Base-by-base conservation (phyloP, 2,888 invertebrate species). In the Cataglyphis livida region DNA sequence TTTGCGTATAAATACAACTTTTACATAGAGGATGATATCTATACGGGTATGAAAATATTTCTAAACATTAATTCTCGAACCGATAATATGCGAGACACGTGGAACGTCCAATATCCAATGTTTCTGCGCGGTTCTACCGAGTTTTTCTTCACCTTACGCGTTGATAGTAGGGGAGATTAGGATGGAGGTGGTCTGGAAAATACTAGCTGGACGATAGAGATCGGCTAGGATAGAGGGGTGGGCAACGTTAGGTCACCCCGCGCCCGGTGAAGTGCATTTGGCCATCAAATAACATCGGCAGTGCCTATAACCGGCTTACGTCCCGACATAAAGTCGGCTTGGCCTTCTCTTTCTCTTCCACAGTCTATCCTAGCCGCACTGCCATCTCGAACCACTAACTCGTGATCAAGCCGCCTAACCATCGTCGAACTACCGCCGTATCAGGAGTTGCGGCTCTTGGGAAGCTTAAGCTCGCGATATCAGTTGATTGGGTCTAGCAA, bases 251-350 rank as follows among this genome's bases (percentile, higher is more conserved):
- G 90, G 92, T 89, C 91, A 91, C 91, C 89, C 92, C 89, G 86
- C 90, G 89, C 85, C 85, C 88, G 90, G 90, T 90, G 91, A 92
- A 94, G 94, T 94, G 94, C 94, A 94, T 94, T 94, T 94, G 93
- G 94, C 94, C 94, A 94, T 94, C 94, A 94, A 94, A 94, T 94
- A 94, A 94, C 94, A 94, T 94, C 92, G 94, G 94, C 93, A 93
- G 93, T 92, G 93, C 92, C 94, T 93, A 94, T 94, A 94, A 94
- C 94, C 94, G 93, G 94, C 94, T 94, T 94, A 94, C 92, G 93
- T 91, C 91, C 93, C 89, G 91, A 93, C 94, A 94, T 94, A 94
- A 94, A 94, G 92, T 93, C 93, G 91, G 92, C 93, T 94, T 92
- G 93, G 87, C 86, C 91, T 91, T 89, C 89, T 90, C 90, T 86